Base-by-base conservation (phyloP, 1,140 invertebrate genomes). In the Pogonomyrmex californicus region DNA sequence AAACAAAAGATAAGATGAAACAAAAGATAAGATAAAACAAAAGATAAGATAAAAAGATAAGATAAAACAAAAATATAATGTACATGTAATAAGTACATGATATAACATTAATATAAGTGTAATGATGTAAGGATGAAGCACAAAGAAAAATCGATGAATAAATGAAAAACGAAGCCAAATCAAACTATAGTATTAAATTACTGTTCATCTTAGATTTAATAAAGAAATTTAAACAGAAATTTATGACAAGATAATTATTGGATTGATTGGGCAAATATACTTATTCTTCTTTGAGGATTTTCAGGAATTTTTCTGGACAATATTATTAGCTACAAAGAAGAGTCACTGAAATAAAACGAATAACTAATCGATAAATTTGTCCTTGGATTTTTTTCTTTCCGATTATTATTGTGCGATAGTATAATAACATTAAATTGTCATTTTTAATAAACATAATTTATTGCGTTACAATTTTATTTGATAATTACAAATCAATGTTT, bases 181-280 rank as follows among this genome's bases (percentile, higher is more conserved):
- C 33, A 36, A n/a, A 23, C 23, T 23, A 23, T 23, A 23, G 23
- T 23, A 76, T 33, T 3, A 70, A 70, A 49, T 38, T 51, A 1
- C 1, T 73, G 60, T 83, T 91, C 76, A 95, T 95, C 91, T 94
- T 0, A 96, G 89, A 68, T 94, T 90, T 2, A 95, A 90, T 95
- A 94, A 14, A 93, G 75, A 83, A 95, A 96, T n/a, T 93, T 77
- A 1, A n/a, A n/a, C n/a, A n/a, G n/a, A n/a, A n/a, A n/a, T n/a
- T n/a, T n/a, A 95, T 75, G 9, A 96, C 92, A 4, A 92, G 92
- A 14, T 91, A 38, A 41, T 92, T 38, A 6, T 81, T 83, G 0
- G 91, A 62, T 0, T 86, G 49, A 66, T 95, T 92, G 77, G 95
- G 93, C 49, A 23, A 23, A 23, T 23, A 23, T 23, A 88, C 92